phyloP scores from a whole-genome alignment of 2,113 vertebrate genomes.

The Callopanchax toddi region DNA sequence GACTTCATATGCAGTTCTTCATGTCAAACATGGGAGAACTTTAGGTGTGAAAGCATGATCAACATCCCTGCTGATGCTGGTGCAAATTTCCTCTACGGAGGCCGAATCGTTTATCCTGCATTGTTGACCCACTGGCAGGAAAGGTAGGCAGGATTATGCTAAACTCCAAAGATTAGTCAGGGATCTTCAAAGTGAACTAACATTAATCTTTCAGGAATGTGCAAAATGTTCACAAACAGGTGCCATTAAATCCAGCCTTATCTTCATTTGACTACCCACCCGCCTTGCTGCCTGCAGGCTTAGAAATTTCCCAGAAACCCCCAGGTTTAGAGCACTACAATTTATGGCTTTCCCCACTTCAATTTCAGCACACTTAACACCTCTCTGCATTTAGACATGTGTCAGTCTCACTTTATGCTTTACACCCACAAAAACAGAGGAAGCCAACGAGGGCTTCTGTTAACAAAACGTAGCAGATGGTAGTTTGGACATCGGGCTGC shows the following conservation, averaged over 20 bases:
- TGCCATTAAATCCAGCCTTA: slow-evolving; percentile 38
- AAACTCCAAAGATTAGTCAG: slow-evolving; percentile 49
- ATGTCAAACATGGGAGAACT: neutral
- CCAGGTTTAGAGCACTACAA: slow-evolving; percentile 20
- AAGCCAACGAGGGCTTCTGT: slow-evolving; percentile 27
- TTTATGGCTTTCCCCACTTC: slow-evolving; percentile 46
- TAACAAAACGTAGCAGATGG: slow-evolving; percentile 63
- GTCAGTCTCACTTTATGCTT: slow-evolving; percentile 6
- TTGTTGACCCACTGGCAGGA: slow-evolving; percentile 37
- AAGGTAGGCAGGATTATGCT: slow-evolving; percentile 35
- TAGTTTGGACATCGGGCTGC: slow-evolving; percentile 18
- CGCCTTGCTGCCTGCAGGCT: slow-evolving; percentile 32
- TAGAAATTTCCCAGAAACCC: slow-evolving; percentile 20
- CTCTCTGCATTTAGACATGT: slow-evolving; percentile 20
- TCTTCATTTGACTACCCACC: slow-evolving; percentile 32
- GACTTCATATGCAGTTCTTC: neutral
- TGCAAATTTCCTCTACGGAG: slow-evolving; percentile 28
- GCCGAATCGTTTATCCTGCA: slow-evolving; percentile 29
- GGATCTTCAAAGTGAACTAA: slow-evolving; percentile 41
- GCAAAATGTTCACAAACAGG: slow-evolving; percentile 35
- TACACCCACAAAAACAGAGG: slow-evolving; percentile 6
- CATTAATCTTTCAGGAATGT: slow-evolving; percentile 50
- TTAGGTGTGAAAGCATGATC: too few species aligned
- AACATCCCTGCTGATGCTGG: slow-evolving; percentile 11
- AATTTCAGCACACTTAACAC: slow-evolving; percentile 40